Evolutionary conservation across 2,888 invertebrate genomes (phyloP).

Genomic region (Lasioglossum malachurum): DNA sequence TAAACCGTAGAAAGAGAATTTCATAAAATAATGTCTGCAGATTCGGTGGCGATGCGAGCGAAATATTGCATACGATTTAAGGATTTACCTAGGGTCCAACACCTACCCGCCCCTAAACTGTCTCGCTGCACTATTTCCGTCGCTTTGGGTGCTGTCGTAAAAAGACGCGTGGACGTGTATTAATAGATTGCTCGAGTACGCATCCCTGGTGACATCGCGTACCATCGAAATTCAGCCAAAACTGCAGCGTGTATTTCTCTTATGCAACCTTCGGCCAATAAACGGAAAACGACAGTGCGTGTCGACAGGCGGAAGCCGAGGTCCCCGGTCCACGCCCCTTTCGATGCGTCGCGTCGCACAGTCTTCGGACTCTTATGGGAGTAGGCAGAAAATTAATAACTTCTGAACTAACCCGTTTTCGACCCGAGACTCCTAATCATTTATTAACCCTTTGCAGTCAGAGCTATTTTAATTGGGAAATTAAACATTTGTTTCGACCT

Average conservation of each 20-base stretch:
- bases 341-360: background rate
- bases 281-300: constrained; percentile 12
- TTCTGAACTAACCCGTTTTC: too few relatives aligned
- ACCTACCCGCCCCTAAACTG: constrained; percentile 59
- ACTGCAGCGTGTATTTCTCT: constrained; percentile 62
- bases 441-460: too few relatives aligned
- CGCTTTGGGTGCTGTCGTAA: constrained; percentile 66
- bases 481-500: too few relatives aligned
- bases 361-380: too few relatives aligned
- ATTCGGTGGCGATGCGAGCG: background rate
- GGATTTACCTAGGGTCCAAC: constrained; percentile 49
- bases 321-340: background rate
- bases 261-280: constrained; percentile 52
- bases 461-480: too few relatives aligned
- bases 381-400: too few relatives aligned
- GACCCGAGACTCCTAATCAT: too few relatives aligned
- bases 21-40: background rate
- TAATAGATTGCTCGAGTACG: constrained; percentile 71
- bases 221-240: constrained; percentile 70
- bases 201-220: constrained; percentile 64
- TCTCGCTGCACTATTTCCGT: constrained; percentile 72
- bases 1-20: background rate
- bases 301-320: constrained; percentile 18
- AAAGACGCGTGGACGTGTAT: constrained; percentile 72
- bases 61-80: constrained; percentile 40